Conservation (phyloP, 2,113 vertebrate species). For the Piprites chloris region DNA sequence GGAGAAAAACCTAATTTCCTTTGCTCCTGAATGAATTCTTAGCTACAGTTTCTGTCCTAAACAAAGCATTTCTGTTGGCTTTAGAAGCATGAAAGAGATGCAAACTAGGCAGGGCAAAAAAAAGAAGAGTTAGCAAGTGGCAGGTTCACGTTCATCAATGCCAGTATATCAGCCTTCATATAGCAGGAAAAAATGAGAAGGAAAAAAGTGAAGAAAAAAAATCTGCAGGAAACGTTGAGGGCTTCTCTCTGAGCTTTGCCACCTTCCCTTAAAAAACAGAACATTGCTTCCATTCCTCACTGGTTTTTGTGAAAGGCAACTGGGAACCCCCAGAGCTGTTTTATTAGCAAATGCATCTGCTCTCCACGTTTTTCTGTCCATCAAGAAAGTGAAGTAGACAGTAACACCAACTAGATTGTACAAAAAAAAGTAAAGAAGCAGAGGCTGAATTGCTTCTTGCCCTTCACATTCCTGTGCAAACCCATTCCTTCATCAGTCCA, state of each 20-base stretch:
- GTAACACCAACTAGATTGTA: background rate
- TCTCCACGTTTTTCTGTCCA: background rate
- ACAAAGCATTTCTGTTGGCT: background rate
- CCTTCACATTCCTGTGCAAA: rapidly evolving
- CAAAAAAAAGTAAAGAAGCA: background rate
- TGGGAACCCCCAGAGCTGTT: background rate
- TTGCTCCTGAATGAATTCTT: background rate
- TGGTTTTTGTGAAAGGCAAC: background rate
- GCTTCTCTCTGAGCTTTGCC: background rate
- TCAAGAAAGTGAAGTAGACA: background rate
- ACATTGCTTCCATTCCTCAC: background rate
- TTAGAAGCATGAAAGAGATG: background rate
- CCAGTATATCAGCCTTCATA: too few relatives aligned
- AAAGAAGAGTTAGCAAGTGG: background rate
- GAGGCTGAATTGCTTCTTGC: background rate
- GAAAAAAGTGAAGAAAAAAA: background rate
- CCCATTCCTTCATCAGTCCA: background rate
- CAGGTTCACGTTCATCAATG: background rate
- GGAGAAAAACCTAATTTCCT: background rate
- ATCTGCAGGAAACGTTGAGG: background rate
- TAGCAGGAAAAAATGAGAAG: rapidly evolving
- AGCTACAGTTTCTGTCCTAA: background rate
- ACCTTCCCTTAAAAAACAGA: background rate
- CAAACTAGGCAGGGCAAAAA: background rate
- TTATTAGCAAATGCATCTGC: background rate